Conservation (phyloP, 2,113 vertebrate genomes). For the Chelonoidis abingdonii region DNA sequence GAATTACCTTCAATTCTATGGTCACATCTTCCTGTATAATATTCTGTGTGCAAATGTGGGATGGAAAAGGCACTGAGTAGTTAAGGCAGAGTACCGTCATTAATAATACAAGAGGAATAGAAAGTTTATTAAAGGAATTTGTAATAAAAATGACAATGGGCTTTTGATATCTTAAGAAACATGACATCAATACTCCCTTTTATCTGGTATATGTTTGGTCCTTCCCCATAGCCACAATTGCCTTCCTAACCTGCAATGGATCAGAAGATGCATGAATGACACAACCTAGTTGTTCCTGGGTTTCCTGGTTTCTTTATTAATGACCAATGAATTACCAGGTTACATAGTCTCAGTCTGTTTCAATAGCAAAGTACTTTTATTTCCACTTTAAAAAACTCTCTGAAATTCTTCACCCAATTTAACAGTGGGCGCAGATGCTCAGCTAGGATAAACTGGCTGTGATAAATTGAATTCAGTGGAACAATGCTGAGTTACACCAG, state of each 20-base stretch:
- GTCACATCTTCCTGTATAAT: neutral
- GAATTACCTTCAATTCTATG: neutral
- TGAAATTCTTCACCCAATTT: neutral
- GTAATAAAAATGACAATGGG: fast-evolving
- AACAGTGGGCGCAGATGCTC: neutral
- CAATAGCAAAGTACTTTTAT: neutral
- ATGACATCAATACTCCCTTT: neutral
- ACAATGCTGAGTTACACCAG: neutral
- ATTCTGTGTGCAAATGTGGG: fast-evolving
- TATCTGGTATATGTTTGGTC: neutral
- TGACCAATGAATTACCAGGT: neutral
- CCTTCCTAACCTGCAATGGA: neutral
- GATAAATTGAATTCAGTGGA: neutral
- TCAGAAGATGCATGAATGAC: neutral
- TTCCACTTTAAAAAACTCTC: neutral
- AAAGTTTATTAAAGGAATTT: neutral
- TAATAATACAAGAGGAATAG: neutral
- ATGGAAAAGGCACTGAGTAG: neutral
- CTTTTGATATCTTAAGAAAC: neutral
- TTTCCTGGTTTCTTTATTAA: neutral
- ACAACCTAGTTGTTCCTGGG: neutral
- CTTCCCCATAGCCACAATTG: neutral
- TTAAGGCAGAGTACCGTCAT: neutral
- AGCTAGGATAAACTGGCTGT: neutral
- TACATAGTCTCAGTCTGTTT: neutral